A percentile compares a stretch with the other conserved stretches of the same genome.
phyloP scores from a whole-genome alignment of 2,888 invertebrate genomes.

The Frankliniella fusca region DNA sequence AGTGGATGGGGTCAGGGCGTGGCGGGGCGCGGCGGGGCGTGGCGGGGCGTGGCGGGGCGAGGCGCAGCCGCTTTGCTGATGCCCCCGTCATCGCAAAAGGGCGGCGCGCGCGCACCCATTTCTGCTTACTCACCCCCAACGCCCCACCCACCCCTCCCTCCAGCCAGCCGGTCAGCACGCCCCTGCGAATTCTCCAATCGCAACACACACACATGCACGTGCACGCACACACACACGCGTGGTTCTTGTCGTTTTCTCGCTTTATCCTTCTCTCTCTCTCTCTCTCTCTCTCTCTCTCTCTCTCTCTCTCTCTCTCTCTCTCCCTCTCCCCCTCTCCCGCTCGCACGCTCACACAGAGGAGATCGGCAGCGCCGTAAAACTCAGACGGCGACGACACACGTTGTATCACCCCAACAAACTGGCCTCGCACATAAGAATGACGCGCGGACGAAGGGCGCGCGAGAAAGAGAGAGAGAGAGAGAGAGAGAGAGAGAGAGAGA shows the following conservation, averaged over 20 bases:
- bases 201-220: background rate
- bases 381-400: background rate
- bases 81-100: conserved; percentile 6
- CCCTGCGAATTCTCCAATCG: conserved; percentile 8
- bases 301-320: no score
- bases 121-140: background rate
- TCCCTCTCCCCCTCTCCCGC: no score
- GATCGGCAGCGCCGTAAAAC: background rate
- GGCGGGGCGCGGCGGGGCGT: background rate
- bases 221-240: background rate
- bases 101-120: background rate
- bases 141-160: background rate
- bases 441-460: no score
- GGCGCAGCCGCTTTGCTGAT: background rate
- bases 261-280: no score
- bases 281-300: no score
- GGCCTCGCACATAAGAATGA: conserved; percentile 20
- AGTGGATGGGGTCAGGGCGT: background rate
- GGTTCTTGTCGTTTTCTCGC: no score
- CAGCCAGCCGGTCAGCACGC: background rate
- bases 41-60: background rate
- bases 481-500: background rate
- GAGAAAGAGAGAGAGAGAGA: background rate
- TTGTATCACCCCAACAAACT: conserved; percentile 10
- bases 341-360: background rate